These are phyloP conservation scores for Drosophila koepferae DNA, from an alignment of 2,888 invertebrate genomes.

Conservation along the genomic window DNA sequence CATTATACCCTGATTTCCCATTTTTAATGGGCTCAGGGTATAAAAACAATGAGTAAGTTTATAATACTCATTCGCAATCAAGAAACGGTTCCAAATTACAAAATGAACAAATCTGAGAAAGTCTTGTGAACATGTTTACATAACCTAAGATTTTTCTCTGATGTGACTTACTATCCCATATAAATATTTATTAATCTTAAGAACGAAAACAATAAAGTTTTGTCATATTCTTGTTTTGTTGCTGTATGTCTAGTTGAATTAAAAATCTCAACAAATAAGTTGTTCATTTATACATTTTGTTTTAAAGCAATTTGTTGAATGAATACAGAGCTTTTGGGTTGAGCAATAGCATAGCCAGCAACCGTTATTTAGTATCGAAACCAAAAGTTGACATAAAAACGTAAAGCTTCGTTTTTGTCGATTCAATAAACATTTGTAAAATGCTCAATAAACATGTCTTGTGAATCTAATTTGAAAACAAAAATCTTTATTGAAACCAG, in stretches of 20 bases:
- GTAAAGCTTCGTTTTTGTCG: conserved; percentile 14
- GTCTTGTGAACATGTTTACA: neutral
- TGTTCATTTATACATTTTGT: neutral
- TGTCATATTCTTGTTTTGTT: neutral
- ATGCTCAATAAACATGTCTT: neutral
- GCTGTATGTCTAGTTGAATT: neutral
- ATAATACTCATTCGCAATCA: too few relatives aligned
- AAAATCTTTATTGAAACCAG: neutral
- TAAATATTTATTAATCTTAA: neutral
- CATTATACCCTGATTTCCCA: too few relatives aligned
- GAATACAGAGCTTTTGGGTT: conserved; percentile 39
- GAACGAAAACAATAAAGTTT: neutral
- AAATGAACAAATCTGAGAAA: neutral
- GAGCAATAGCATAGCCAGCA: conserved; percentile 28
- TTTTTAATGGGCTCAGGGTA: too few relatives aligned
- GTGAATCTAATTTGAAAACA: neutral
- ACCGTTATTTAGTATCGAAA: conserved; percentile 56
- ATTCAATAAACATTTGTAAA: neutral
- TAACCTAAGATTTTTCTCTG: neutral
- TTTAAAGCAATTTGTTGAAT: neutral
- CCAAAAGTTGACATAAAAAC: conserved; percentile 23
- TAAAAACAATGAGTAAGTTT: too few relatives aligned
- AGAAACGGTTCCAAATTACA: neutral
- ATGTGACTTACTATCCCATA: neutral
- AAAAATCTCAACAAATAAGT: neutral